Evolutionary conservation across 1,140 invertebrate genomes (phyloP).

Genomic region (Ceratosolen fusciceps): DNA sequence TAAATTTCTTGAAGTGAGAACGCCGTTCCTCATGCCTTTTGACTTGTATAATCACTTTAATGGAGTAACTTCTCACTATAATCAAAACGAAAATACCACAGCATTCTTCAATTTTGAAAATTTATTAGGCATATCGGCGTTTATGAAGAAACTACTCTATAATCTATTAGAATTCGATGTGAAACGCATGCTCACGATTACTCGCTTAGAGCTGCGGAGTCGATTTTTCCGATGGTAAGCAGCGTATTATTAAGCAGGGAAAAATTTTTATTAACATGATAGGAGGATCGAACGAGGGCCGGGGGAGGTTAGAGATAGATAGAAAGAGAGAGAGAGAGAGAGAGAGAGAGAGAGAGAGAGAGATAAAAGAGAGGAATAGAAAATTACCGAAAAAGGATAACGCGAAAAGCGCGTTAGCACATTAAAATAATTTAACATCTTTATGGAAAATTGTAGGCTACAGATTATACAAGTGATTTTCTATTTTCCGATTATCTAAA

Average conservation of each 20-base stretch:
- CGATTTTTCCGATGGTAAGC: not conserved
- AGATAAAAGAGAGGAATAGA: not conserved
- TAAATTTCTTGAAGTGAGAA: conserved; percentile 27
- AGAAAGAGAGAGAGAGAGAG: no score
- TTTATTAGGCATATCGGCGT: conserved; percentile 11
- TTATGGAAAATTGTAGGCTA: not conserved
- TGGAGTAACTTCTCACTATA: conserved; percentile 5
- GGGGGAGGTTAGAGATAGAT: no score
- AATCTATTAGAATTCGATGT: conserved; percentile 16
- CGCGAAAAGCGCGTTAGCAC: not conserved
- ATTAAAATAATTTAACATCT: not conserved
- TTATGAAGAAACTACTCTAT: conserved; percentile 18
- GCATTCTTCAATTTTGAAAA: conserved; percentile 20
- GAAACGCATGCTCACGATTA: not conserved
- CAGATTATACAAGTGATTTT: not conserved
- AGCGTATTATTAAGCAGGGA: not conserved
- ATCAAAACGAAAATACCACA: conserved; percentile 19
- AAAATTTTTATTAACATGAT: conserved; percentile 7
- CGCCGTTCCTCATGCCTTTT: not conserved
- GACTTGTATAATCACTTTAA: conserved; percentile 11
- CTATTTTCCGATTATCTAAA: not conserved
- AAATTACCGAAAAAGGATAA: not conserved
- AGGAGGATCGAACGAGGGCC: no score
- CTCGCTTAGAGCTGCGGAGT: not conserved
- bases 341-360: no score